These are phyloP conservation scores for Chymomyza fuscimana DNA, from an alignment of 2,888 invertebrate genomes.

Conservation along the genomic window DNA sequence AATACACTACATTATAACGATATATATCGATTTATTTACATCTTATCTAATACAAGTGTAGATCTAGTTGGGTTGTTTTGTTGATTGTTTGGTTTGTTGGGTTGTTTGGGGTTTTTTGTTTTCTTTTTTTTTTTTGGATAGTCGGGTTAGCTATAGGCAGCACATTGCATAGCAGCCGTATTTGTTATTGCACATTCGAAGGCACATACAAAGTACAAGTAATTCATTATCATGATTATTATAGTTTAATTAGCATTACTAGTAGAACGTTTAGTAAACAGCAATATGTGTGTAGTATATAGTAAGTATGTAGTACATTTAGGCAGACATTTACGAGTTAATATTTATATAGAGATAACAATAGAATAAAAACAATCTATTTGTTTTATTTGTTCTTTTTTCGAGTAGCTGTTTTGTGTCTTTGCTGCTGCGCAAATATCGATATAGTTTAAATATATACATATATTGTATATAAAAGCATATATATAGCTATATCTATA, in stretches of 20 bases:
- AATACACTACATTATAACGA: not conserved
- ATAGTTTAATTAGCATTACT: not conserved
- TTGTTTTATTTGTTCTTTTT: constrained; percentile 26
- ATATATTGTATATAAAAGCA: constrained; percentile 24
- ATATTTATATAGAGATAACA: constrained; percentile 3
- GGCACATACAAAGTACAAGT: constrained; percentile 20
- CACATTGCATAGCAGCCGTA: constrained; percentile 53
- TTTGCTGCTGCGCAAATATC: constrained; percentile 54
- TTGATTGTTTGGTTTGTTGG: not conserved
- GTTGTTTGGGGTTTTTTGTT: constrained; percentile 4
- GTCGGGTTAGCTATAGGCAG: constrained; percentile 45
- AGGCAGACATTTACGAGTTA: constrained; percentile 51
- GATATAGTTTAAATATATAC: constrained; percentile 37
- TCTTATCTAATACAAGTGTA: not conserved
- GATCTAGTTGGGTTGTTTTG: not conserved
- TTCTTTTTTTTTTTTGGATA: constrained; percentile 18
- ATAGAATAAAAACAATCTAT: constrained; percentile 37
- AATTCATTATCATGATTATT: constrained; percentile 36
- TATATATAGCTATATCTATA: constrained; percentile 13
- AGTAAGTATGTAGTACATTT: constrained; percentile 41
- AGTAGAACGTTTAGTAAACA: constrained; percentile 44
- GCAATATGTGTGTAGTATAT: constrained; percentile 22
- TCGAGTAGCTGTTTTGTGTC: constrained; percentile 26
- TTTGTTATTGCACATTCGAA: constrained; percentile 23
- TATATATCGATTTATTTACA: not conserved